A percentile compares a stretch with the other conserved stretches of the same genome.
Conservation (phyloP, 2,888 invertebrate species). For the Xanthorhoe spadicearia region DNA sequence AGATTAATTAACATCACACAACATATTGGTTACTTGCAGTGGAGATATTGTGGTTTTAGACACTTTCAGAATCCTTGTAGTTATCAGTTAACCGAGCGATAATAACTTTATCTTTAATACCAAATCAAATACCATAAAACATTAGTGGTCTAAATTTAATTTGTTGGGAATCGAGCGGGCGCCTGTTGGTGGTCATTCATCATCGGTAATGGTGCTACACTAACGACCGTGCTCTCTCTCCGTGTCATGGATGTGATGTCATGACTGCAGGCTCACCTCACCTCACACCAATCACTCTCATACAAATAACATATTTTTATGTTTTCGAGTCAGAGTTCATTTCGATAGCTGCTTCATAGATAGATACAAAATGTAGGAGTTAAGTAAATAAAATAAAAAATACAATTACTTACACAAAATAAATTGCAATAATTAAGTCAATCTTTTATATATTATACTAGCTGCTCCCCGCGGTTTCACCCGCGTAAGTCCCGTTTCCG, state of each 20-base stretch:
- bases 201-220: constrained; percentile 76
- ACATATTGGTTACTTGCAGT: background rate
- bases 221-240: constrained; percentile 71
- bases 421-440: too few species aligned
- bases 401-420: background rate
- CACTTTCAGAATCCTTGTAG: background rate
- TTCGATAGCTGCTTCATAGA: background rate
- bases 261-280: constrained; percentile 34
- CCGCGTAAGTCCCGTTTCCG: too few species aligned
- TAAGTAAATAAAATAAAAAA: background rate
- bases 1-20: too few species aligned
- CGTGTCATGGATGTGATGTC: constrained; percentile 47
- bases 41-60: background rate
- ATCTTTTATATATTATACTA: too few species aligned
- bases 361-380: too few species aligned
- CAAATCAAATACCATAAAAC: constrained; percentile 57
- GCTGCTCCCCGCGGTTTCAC: too few species aligned
- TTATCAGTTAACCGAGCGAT: constrained; percentile 37
- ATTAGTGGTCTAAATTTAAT: constrained; percentile 81
- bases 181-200: constrained; percentile 75
- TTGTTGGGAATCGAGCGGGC: constrained; percentile 74
- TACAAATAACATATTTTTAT: constrained; percentile 18
- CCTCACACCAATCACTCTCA: constrained; percentile 30
- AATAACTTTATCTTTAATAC: constrained; percentile 61
- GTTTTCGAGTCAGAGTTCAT: constrained; percentile 14